Base-by-base conservation (phyloP, 2,888 invertebrate species). In the Temnothorax ravouxi region DNA sequence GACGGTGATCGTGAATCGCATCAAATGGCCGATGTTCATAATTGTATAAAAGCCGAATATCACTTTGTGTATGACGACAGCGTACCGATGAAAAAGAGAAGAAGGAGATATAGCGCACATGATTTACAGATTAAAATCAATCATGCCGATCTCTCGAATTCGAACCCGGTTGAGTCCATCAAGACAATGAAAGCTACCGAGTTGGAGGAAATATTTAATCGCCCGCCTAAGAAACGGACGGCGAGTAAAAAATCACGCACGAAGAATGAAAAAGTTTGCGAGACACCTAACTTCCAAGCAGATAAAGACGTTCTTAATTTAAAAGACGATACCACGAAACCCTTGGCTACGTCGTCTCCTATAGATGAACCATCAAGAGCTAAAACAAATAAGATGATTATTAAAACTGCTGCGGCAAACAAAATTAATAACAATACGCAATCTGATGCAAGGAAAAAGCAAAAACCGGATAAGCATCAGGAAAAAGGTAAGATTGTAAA, bases 331-430 rank as follows among this genome's bases (percentile, higher is more conserved):
- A 66, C 72, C 8, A 75, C 86, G 0, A 91, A 91, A 62, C 93
- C 93, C 38, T 69, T 94, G 13, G 93, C 93, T 3, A 90, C 93
- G 0, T 94, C 94, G 2, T 93, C 94, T 0, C 93, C 94, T 0
- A 61, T 92, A 47, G 71, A 88, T 0, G 92, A 88, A 54, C 13
- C 59, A 8, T 11, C 75, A 1, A 29, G 9, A 0, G n/a, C 72
- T 11, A 91, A 91, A 76, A 15, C 79, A 6, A 85, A 87, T 4
- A 90, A 88, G n/a, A 3, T n/a, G 4, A 11, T 56, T 9, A 9
- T 25, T 9, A 86, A 84, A 72, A 83, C 59, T 6, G n/a, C 34
- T 0, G 15, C 29, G 3, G 15, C 25, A 15, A 85, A 84, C 15
- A 84, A 84, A 66, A 77, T 29, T 41, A 47, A 69, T 41, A 67